Conservation (phyloP, 2,113 vertebrate genomes). For the Panthera tigris region DNA sequence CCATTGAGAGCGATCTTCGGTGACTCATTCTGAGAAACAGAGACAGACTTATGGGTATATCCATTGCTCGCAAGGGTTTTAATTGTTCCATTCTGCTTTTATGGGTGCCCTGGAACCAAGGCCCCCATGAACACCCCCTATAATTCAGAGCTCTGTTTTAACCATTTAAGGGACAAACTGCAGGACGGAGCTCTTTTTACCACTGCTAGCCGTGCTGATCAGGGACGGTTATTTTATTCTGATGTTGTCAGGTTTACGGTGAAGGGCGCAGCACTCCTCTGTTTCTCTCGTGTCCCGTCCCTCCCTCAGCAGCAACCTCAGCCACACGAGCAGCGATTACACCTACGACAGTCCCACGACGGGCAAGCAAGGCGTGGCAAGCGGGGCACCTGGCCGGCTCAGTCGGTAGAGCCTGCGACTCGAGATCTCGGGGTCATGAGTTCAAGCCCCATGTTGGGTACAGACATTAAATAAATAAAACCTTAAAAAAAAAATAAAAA, state of each 20-base stretch:
- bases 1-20: background rate
- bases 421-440: no score
- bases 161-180: background rate
- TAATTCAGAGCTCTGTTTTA: background rate
- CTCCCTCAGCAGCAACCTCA: background rate
- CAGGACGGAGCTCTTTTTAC: background rate
- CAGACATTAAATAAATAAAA: no score
- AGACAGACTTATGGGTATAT: background rate
- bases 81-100: background rate
- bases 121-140: fast-evolving
- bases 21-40: background rate
- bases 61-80: background rate
- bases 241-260: background rate
- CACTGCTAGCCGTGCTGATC: background rate
- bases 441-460: no score
- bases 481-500: no score
- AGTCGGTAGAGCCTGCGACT: no score
- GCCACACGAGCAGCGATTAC: background rate
- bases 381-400: no score
- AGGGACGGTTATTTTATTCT: background rate
- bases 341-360: background rate
- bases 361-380: background rate
- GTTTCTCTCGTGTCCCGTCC: background rate
- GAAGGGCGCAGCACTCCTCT: background rate
- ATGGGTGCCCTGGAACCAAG: fast-evolving